Evolutionary conservation across 2,888 invertebrate genomes (phyloP).

Genomic region (Ormia ochracea): DNA sequence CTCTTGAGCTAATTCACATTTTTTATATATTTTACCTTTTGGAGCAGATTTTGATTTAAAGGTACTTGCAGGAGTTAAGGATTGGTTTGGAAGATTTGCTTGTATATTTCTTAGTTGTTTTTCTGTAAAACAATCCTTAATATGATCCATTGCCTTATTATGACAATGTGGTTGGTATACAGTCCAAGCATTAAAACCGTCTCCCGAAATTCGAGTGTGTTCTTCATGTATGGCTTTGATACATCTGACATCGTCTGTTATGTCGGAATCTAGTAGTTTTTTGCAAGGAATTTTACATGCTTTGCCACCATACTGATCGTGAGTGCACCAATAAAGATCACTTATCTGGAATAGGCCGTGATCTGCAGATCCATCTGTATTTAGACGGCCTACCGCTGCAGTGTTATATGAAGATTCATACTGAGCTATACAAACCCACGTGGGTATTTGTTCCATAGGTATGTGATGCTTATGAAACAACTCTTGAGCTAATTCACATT

Average conservation of each 20-base stretch:
- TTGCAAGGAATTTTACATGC: conserved; percentile 81
- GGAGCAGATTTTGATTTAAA: conserved; percentile 63
- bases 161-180: conserved; percentile 82
- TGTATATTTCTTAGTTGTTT: conserved; percentile 42
- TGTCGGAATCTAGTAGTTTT: conserved; percentile 82
- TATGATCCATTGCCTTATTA: conserved; percentile 51
- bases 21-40: conserved; percentile 79
- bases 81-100: neutral
- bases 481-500: conserved; percentile 83
- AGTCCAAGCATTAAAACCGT: conserved; percentile 85
- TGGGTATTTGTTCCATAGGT: conserved; percentile 78
- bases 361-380: conserved; percentile 78
- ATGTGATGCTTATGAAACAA: conserved; percentile 79
- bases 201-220: conserved; percentile 81
- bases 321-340: conserved; percentile 82
- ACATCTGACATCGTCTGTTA: conserved; percentile 83
- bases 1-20: conserved; percentile 85
- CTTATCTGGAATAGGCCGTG: conserved; percentile 86
- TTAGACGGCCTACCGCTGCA: conserved; percentile 78
- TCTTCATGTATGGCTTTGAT: conserved; percentile 81
- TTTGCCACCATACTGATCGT: conserved; percentile 78
- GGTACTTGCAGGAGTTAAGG: neutral
- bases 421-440: conserved; percentile 84
- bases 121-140: conserved; percentile 63
- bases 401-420: conserved; percentile 84